phyloP scores from a whole-genome alignment of 2,113 vertebrate species.

The Galemys pyrenaicus region DNA sequence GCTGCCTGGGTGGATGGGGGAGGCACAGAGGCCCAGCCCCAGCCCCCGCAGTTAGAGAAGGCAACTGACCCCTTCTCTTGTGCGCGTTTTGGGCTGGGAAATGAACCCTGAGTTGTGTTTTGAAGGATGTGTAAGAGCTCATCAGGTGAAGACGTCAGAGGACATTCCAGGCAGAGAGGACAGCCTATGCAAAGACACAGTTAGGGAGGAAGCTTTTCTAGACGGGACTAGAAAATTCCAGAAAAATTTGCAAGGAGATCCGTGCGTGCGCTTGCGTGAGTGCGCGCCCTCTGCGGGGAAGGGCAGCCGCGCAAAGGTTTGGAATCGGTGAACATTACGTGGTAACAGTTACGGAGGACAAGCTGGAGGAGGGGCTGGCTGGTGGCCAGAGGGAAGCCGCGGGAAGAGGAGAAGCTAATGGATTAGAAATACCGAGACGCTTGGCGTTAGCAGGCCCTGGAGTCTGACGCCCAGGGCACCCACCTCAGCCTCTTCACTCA shows the following conservation, averaged over 20 bases:
- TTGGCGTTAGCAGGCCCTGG: background rate
- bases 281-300: background rate
- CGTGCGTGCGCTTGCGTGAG: background rate
- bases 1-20: background rate
- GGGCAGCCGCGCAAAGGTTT: background rate
- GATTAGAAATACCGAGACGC: background rate
- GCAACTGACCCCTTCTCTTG: too few relatives aligned
- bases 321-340: background rate
- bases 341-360: background rate
- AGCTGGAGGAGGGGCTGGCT: background rate
- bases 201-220: background rate
- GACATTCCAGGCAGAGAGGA: background rate
- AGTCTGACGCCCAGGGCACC: background rate
- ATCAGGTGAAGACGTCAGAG: background rate
- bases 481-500: background rate
- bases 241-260: background rate
- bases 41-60: background rate
- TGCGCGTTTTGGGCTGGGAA: background rate
- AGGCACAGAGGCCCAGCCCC: background rate
- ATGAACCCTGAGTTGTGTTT: background rate
- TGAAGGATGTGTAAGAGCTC: background rate
- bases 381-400: background rate
- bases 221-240: too few relatives aligned
- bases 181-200: background rate
- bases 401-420: background rate